Base-by-base conservation (phyloP, 1,140 invertebrate species). In the Eurosta solidaginis region DNA sequence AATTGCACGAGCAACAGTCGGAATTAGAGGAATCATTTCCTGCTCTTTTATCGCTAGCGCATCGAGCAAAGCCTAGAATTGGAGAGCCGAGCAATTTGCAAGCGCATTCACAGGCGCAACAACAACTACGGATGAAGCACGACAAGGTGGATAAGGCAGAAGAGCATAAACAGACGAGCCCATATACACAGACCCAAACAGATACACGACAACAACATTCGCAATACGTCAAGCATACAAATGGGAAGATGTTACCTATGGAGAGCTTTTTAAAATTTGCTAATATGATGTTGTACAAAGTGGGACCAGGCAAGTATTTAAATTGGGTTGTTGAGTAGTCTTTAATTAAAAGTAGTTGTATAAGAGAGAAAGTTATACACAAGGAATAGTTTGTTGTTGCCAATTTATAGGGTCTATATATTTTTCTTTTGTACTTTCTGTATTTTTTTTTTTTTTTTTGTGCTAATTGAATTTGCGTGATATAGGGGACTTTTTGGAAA, bases 201-300 rank as follows among this genome's bases (percentile, higher is more conserved):
- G n/a, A 59, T 5, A n/a, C 29, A n/a, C 25, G 12, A n/a, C 54
- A 59, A 33, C 1, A 4, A 6, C 54, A 59, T n/a, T 0, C 40
- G n/a, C 22, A 20, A 52, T n/a, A 1, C 14, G 29, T 22, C 27
- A 68, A 68, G 10, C 59, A 68, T 68, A 40, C 59, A 17, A 68
- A 20, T 17, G 59, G 59, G 3, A 68, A 68, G 40, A 68, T 40
- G 33, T 3, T 68, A 33, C 59, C 59, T 1, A 68, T 68, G 59
- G 59, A 68, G n/a, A 68, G 59, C 27, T 40, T 40, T 40, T 33
- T 78, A 12, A 75, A 76, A 25, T 68, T 76, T 33, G 78, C 73
- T 5, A 78, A 78, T 47, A 47, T 78, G 52, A 47, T 75, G 50
- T 42, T 59, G 25, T 78, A 54, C 36, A 76, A 78, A n/a, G 17